phyloP scores from a whole-genome alignment of 2,113 vertebrate genomes.

The Varanus salvator region DNA sequence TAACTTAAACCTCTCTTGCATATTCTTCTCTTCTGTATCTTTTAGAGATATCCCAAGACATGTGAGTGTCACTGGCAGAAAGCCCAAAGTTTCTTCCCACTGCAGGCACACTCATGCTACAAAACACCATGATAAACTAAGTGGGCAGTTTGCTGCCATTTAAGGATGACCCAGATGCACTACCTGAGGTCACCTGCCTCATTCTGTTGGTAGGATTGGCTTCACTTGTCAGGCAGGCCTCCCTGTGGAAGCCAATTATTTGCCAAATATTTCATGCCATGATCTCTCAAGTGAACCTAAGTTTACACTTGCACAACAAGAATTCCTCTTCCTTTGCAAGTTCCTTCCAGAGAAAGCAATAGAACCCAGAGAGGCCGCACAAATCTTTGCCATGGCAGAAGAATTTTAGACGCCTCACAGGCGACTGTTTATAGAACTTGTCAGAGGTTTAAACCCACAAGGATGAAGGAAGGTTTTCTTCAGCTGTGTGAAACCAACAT shows the following conservation, averaged over 20 bases:
- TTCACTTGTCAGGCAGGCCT: conserved; percentile 54
- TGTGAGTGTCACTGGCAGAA: not conserved
- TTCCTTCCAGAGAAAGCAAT: conserved; percentile 52
- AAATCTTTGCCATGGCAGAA: conserved; percentile 50
- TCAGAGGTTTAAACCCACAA: conserved; percentile 60
- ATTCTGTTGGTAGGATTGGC: not conserved
- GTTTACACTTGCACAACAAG: conserved; percentile 58
- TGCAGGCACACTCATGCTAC: no score
- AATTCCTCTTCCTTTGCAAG: conserved; percentile 41
- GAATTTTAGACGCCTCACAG: conserved; percentile 54
- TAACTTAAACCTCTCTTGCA: not conserved
- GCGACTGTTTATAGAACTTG: conserved; percentile 60
- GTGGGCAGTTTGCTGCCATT: not conserved
- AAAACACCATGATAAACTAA: not conserved
- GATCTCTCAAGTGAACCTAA: conserved; percentile 19
- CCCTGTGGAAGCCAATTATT: conserved; percentile 58
- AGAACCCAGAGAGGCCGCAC: conserved; percentile 50
- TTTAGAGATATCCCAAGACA: not conserved
- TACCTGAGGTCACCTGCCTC: not conserved
- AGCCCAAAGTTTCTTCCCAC: not conserved
- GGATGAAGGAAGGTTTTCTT: conserved; percentile 54
- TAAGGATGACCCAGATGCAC: not conserved
- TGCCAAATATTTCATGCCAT: conserved; percentile 61
- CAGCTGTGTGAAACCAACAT: conserved; percentile 45
- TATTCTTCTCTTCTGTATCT: not conserved